Conservation (phyloP, 1,140 invertebrate genomes). For the Leptoteleia sp. region DNA sequence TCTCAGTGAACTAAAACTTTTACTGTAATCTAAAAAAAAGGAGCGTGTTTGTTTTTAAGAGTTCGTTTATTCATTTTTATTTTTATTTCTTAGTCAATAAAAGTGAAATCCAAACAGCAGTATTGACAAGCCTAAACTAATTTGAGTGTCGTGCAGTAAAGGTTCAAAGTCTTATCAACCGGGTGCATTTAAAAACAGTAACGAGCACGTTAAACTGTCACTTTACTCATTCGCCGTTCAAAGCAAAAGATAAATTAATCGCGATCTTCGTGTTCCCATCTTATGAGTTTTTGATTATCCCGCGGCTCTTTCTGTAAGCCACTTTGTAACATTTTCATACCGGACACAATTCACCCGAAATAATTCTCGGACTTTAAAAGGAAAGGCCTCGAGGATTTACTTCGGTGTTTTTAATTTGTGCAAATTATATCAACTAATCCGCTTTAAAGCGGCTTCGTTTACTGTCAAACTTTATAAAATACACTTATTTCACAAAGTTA, state of each 20-base stretch:
- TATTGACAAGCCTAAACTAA: conserved; percentile 4
- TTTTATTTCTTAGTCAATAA: too few relatives aligned
- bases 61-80: too few relatives aligned
- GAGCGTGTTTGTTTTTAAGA: too few relatives aligned
- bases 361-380: conserved; percentile 5
- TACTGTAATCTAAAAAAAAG: too few relatives aligned
- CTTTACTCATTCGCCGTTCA: conserved; percentile 11
- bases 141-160: background rate
- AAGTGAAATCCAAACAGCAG: background rate
- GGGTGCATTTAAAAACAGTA: conserved; percentile 21
- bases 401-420: conserved; percentile 18
- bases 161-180: conserved; percentile 18
- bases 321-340: conserved; percentile 8
- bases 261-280: conserved; percentile 12
- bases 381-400: conserved; percentile 17
- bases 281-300: conserved; percentile 19
- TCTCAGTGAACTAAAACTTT: too few relatives aligned
- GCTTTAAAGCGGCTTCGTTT: conserved; percentile 32
- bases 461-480: conserved; percentile 29
- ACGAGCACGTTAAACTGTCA: conserved; percentile 17
- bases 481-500: too few relatives aligned
- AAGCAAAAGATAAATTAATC: conserved; percentile 37
- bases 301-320: background rate
- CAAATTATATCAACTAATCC: conserved; percentile 44
- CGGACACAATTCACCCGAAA: conserved; percentile 10